Evolutionary conservation across 2,113 vertebrate genomes (phyloP), one percentile per base, ranked within the genome.

Genomic region (Elephantulus edwardii): DNA sequence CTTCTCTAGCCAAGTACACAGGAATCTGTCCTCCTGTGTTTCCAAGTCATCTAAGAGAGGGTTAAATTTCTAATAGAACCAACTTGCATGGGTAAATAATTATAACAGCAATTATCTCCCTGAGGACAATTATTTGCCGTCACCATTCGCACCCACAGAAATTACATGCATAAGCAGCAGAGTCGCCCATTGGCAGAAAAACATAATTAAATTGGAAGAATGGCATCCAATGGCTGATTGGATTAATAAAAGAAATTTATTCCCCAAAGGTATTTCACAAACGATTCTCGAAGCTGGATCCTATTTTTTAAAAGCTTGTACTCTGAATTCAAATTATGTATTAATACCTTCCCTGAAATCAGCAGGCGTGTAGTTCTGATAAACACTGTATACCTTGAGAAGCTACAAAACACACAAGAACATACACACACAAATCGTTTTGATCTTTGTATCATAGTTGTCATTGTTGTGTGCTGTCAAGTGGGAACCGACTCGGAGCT

Each of bases 231-330:
- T 92, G 89, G 93, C 83, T 90, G 86, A 81, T 94, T 92, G 64
- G 88, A 96, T 96, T 96, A 94, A 94, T 94, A 94, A 83, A 88
- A 89, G 90, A 92, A 93, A 93, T 85, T 30, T 77, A 83, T 94
- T 94, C 85, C 87, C 89, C 83, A 82, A 74, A 87, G 94, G 83
- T 82, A 88, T 91, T 92, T 93, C 87, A 77, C 86, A 95, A 95
- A 83, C 3, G 40, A 90, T 83, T 96, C 91, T 94, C 92, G 83
- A 90, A 71, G 42, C 66, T 70, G 38, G 80, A 60, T 93, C 84
- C 35, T 58, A 60, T 96, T 72, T 85, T 85, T 72, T 72, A 42
- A 90, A 91, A 95, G 58, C 56, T 5, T 70, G 44, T 64, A 26
- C 44, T 92, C 91, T 93, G 90, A 93, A 95, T 96, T 97, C 95